Base-by-base conservation (phyloP, 2,113 vertebrate species). In the Microcebus lehilahytsara region DNA sequence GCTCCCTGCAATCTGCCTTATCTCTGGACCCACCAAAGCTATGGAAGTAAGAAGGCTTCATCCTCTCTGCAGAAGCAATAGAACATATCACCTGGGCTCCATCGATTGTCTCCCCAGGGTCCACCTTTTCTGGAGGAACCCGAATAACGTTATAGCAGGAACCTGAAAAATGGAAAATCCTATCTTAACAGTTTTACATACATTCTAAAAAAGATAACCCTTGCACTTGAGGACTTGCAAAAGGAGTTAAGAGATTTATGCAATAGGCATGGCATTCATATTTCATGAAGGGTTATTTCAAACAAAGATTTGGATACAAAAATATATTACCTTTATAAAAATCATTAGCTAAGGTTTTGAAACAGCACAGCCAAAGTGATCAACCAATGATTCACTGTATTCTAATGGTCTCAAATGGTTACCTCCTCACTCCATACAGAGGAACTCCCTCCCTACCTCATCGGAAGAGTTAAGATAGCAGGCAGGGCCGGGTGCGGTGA, bases 31-130 rank as follows among this genome's bases (percentile, higher is more conserved):
- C 89, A 99, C 99, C 99, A 92, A 99, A 99, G 98, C 99, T 99
- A 98, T 99, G 99, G 96, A 99, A 99, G 98, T 99, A 99, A 77
- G 99, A 99, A 6, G 99, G 99, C 69, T 98, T 99, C 96, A 97
- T 97, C 90, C 95, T 99, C 72, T 99, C 98, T 79, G n/a, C 11
- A 60, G 99, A 98, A 60, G 98, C 96, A 96, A 99, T 99, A 20
- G 99, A 98, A 96, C 99, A 99, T 86, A 99, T 89, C 77, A 99
- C 98, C 49, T 97, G 98, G 3, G 98, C 98, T 87, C 99, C 99
- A 85, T 99, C 98, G 96, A 99, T 94, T 0, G 97, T 98, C 23
- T 99, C 99, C 10, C 89, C 95, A 0, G 34, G 93, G 46, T 91
- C 89, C 2, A 56, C 22, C 93, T 98, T 99, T 51, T 99, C 99